Evolutionary conservation across 2,113 vertebrate genomes (phyloP), one percentile per base, ranked within the genome.

Genomic region (Eudyptes chrysolophus): DNA sequence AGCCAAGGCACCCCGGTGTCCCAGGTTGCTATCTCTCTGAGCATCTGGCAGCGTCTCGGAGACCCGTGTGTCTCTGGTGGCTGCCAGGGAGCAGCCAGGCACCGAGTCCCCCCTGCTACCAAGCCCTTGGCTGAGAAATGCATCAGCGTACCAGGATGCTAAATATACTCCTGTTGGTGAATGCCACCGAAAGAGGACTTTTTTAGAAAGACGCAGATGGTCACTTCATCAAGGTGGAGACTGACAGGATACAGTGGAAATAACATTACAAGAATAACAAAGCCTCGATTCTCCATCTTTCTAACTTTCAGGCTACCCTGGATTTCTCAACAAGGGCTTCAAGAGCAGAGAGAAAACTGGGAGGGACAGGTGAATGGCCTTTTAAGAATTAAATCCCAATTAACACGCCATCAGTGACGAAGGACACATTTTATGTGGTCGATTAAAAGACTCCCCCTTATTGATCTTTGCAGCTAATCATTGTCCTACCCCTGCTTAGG

Each of bases 391-490:
- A 96, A 97, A 95, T 72, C 71, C 86, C 55, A 96, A 97, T 98
- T 97, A 97, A 96, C 96, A 94, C 93, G 0, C 90, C 64, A 93
- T 95, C 95, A 96, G 90, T 95, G 92, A 96, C 0, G 58, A 95
- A 92, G 58, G 81, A 91, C 82, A 96, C 69, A 91, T 94, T 97
- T 97, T 89, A 95, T 62, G 3, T 85, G 78, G 72, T 96, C 93
- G 90, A 97, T 96, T 97, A 92, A 97, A 96, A 94, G 95, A 97
- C 93, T 96, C 86, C 66, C 66, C 94, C 85, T 27, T 96, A 98
- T 97, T 97, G 97, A 97, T 98, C 95, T 96, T 68, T 89, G 42
- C 84, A 95, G 96, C 95, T 97, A 96, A 98, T 97, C 93, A 89
- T 92, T 76, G 65, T 94, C 75, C 93, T 96, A 92, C 89, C 80